Conservation (phyloP, 1,140 invertebrate species). For the Lepidurus couesii region DNA sequence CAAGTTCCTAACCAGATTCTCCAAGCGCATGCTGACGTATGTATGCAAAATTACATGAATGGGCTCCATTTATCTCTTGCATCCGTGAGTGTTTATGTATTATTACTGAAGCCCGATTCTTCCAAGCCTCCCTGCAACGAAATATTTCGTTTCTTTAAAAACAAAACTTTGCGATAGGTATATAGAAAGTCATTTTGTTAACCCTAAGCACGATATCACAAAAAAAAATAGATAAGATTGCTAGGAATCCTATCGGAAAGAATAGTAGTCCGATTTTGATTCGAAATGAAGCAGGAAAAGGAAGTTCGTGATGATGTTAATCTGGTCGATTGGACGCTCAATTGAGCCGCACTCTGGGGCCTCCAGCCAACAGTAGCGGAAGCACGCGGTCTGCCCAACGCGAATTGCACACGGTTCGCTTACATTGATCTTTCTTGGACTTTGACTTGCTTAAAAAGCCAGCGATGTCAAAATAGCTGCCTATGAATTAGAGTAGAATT, state of each 20-base stretch:
- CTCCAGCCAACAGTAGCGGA: not conserved
- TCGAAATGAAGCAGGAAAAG: not conserved
- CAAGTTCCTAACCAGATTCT: too few relatives aligned
- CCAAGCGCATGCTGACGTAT: not conserved
- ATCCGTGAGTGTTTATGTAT: not conserved
- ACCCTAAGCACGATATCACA: too few relatives aligned
- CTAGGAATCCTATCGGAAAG: not conserved
- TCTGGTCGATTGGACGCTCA: constrained; percentile 9
- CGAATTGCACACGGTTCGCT: not conserved
- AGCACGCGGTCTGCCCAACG: constrained; percentile 5
- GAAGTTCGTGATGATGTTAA: constrained; percentile 19
- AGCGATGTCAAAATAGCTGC: not conserved
- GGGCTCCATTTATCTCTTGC: not conserved
- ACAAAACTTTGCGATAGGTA: too few relatives aligned
- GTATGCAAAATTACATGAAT: not conserved
- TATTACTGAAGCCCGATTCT: not conserved
- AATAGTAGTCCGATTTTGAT: not conserved
- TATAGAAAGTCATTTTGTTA: too few relatives aligned
- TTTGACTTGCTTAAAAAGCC: not conserved
- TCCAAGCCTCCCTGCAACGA: not conserved
- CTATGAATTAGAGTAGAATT: not conserved
- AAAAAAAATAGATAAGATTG: not conserved
- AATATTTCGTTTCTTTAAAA: not conserved
- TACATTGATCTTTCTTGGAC: not conserved
- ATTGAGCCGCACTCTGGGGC: constrained; percentile 2